Evolutionary conservation across 2,797 vertebrate genomes (phyloP).

Genomic region (Selene dorsalis): DNA sequence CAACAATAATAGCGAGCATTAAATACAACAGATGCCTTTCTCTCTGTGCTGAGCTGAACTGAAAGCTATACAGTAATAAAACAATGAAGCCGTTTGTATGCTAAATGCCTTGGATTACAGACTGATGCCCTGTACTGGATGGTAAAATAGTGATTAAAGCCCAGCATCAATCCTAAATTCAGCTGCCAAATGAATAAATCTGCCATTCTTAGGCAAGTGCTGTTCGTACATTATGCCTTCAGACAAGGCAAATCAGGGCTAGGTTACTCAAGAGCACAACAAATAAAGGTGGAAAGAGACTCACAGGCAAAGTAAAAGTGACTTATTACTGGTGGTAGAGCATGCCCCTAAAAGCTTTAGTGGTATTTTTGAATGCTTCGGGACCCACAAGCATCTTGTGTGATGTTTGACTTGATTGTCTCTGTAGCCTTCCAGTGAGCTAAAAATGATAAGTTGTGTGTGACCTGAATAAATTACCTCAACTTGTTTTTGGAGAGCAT

Average conservation of each 20-base stretch:
- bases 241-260: not conserved
- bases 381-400: constrained; percentile 9
- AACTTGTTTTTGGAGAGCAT: constrained; percentile 15
- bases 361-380: constrained; percentile 5
- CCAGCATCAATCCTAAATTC: constrained; percentile 20
- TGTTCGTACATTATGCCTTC: constrained; percentile 21
- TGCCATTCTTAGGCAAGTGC: constrained; percentile 11
- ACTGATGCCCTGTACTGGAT: constrained; percentile 22
- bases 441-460: constrained; percentile 16
- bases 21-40: constrained; percentile 11
- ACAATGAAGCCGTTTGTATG: constrained; percentile 66
- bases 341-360: constrained; percentile 1
- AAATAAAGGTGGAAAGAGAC: not conserved
- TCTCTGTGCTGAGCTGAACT: constrained; percentile 12
- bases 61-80: constrained; percentile 29
- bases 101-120: constrained; percentile 30
- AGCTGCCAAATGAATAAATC: constrained; percentile 18
- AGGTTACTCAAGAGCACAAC: constrained; percentile 60
- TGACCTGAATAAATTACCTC: constrained; percentile 41
- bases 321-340: constrained; percentile 3
- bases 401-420: constrained; percentile 32
- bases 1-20: constrained; percentile 12
- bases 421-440: constrained; percentile 1
- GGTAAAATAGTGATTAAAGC: constrained; percentile 58
- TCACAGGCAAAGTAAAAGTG: not conserved